phyloP scores from a whole-genome alignment of 2,888 invertebrate genomes.

The Melolontha melolontha region DNA sequence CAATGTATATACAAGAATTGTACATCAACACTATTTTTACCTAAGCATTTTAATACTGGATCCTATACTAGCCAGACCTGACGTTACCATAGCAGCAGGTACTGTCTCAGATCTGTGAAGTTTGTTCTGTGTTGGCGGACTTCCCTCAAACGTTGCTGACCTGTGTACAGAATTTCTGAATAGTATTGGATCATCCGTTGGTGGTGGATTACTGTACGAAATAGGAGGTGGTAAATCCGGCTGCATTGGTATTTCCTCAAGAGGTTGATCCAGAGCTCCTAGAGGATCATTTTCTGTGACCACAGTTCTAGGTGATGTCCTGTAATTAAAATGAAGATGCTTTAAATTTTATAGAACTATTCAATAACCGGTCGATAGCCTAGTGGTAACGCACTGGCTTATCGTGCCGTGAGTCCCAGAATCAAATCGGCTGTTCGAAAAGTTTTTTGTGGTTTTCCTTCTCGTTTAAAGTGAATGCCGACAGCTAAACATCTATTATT shows the following conservation, averaged over 20 bases:
- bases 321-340: constrained; percentile 54
- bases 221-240: constrained; percentile 61
- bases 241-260: constrained; percentile 50
- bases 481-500: too few relatives aligned
- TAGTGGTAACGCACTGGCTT: too few relatives aligned
- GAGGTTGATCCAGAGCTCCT: constrained; percentile 76
- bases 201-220: constrained; percentile 54
- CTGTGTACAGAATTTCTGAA: constrained; percentile 68
- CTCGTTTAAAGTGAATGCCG: too few relatives aligned
- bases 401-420: too few relatives aligned
- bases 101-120: constrained; percentile 81
- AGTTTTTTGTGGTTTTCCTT: too few relatives aligned
- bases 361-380: too few relatives aligned
- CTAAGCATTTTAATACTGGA: constrained; percentile 79
- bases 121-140: constrained; percentile 63
- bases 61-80: constrained; percentile 83
- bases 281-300: constrained; percentile 93
- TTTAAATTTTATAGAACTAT: too few relatives aligned
- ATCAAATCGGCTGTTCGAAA: too few relatives aligned
- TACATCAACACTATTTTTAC: constrained; percentile 75
- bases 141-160: constrained; percentile 70
- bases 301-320: constrained; percentile 82
- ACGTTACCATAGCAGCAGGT: constrained; percentile 79
- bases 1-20: constrained; percentile 63
- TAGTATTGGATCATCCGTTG: constrained; percentile 77